These are phyloP conservation scores for Scelioninae gen. 1 DNA, from an alignment of 2,888 invertebrate species.

Conservation along the genomic window DNA sequence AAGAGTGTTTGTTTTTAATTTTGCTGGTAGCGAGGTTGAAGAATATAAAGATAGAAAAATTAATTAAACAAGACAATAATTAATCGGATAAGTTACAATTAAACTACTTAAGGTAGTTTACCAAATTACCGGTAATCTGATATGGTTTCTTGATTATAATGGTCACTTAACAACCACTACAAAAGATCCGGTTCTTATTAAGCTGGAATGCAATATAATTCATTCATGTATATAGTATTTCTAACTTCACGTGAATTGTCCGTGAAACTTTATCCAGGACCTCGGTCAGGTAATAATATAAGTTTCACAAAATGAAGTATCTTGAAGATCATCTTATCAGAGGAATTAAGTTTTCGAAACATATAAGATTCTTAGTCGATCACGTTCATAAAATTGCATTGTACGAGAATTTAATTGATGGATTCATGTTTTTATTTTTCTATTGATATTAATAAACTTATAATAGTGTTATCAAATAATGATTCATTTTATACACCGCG, in stretches of 20 bases:
- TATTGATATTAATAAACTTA: too few species aligned
- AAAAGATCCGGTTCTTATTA: constrained; percentile 56
- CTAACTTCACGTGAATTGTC: constrained; percentile 46
- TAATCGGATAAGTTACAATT: constrained; percentile 40
- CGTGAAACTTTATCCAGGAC: constrained; percentile 50
- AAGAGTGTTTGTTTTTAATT: neutral
- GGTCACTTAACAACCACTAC: constrained; percentile 29
- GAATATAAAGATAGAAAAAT: neutral
- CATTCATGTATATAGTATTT: constrained; percentile 47
- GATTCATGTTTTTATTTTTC: too few species aligned
- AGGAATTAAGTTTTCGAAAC: neutral
- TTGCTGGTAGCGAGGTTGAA: neutral
- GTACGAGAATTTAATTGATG: too few species aligned
- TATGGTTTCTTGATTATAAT: constrained; percentile 24
- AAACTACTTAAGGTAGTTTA: constrained; percentile 34
- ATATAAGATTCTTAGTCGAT: too few species aligned
- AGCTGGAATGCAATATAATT: constrained; percentile 33
- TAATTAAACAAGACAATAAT: constrained; percentile 8
- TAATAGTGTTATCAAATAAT: too few species aligned
- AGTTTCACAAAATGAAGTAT: constrained; percentile 7
- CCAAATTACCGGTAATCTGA: constrained; percentile 30
- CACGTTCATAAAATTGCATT: too few species aligned
- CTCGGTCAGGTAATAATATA: constrained; percentile 29
- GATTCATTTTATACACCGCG: too few species aligned
- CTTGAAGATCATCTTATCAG: neutral